These are phyloP conservation scores for Muschampia plurimacula DNA, from an alignment of 2,888 invertebrate species.

Conservation along the genomic window DNA sequence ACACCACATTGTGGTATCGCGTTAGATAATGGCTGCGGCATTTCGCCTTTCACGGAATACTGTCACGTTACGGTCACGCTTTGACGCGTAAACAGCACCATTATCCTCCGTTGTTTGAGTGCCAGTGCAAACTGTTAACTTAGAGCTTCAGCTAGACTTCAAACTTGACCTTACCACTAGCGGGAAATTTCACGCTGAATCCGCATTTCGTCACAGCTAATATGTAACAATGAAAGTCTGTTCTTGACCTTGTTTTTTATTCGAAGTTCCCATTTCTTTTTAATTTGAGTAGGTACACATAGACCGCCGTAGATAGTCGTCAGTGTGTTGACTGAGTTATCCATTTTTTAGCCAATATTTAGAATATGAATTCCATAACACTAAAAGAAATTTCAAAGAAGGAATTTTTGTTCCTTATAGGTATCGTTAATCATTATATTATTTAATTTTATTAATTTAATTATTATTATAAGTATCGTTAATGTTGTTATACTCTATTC, in stretches of 20 bases:
- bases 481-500: background rate
- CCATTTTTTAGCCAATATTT: background rate
- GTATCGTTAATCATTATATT: too few species aligned
- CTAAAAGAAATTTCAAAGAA: too few species aligned
- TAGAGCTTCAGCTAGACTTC: constrained; percentile 14
- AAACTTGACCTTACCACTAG: constrained; percentile 19
- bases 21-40: constrained; percentile 34
- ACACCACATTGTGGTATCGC: constrained; percentile 25
- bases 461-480: too few species aligned
- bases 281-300: constrained; percentile 15
- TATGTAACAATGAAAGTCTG: constrained; percentile 36
- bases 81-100: constrained; percentile 57
- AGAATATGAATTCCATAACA: too few species aligned
- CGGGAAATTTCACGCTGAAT: constrained; percentile 24
- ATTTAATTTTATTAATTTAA: too few species aligned
- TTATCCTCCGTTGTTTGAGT: constrained; percentile 71
- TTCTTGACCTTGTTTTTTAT: constrained; percentile 32
- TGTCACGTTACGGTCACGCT: constrained; percentile 60
- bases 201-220: constrained; percentile 34
- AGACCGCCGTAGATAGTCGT: background rate
- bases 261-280: constrained; percentile 23
- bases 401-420: too few species aligned
- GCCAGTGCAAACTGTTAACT: constrained; percentile 53
- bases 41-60: constrained; percentile 52
- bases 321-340: background rate